Evolutionary conservation across 2,888 invertebrate genomes (phyloP), one percentile per base, ranked within the genome.

Genomic region (Scaptomyza tumidula): DNA sequence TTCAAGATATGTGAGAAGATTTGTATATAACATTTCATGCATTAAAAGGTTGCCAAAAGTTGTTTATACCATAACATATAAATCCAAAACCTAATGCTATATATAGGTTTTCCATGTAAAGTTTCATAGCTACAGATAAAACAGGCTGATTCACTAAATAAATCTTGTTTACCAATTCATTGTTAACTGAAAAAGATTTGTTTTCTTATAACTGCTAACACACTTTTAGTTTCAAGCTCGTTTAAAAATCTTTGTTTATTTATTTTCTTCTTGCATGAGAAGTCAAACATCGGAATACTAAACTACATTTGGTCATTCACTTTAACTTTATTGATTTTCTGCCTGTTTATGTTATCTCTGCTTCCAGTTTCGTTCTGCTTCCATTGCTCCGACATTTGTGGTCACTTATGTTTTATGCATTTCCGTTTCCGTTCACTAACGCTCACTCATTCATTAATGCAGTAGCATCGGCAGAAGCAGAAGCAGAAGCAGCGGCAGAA

Each of bases 321-420:
- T 53, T 48, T 44, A 54, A 49, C 19, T 49, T 59, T 59, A 66
- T 78, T 53, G 61, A 75, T 80, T 64, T 58, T 2, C 41, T 44
- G 39, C 46, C 39, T 24, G 3, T 10, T 9, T 9, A 7, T 31
- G 9, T 56, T 56, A 54, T 64, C 52, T 35, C 0, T 16, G 13
- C 14, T 11, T 19, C 11, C 19, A 7, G 6, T 14, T 31, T 43
- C 10, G 4, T 6, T 33, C 19, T 14, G 19, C 10, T 27, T 13
- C 16, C 5, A 6, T 27, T 7, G n/a, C 37, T 24, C 48, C 31
- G 43, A 35, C 44, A n/a, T 44, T 44, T 45, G 19, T 27, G 44
- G 35, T 44, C 45, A 53, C 80, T 75, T 62, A 71, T 78, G 71
- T 80, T 78, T 78, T 78, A 78, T 80, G 78, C 78, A 78, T 62